These are phyloP conservation scores for Polietes domitor DNA, from an alignment of 2,888 invertebrate genomes.

Conservation along the genomic window DNA sequence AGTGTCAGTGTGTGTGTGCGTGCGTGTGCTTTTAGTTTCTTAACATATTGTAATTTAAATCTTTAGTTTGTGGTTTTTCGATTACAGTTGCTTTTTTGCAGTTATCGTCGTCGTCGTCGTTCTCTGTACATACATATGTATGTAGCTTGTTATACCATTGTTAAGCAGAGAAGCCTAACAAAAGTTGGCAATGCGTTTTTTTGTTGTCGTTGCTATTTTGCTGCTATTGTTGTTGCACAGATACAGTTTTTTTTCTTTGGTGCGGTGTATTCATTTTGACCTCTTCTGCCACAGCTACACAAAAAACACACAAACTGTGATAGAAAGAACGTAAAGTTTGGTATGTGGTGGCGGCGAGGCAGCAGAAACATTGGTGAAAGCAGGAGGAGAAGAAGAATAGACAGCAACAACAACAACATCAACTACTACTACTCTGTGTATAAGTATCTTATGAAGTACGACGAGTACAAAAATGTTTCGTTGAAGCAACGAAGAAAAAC, in stretches of 20 bases:
- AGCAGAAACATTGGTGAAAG: background rate
- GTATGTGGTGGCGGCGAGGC: background rate
- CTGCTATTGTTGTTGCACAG: background rate
- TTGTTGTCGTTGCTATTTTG: background rate
- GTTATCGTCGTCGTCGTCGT: background rate
- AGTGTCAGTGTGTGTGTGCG: background rate
- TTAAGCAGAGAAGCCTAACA: conserved; percentile 59
- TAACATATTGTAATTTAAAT: conserved; percentile 62
- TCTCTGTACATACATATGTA: too few relatives aligned
- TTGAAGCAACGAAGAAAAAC: background rate
- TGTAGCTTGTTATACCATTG: conserved; percentile 27
- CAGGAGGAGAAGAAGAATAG: background rate
- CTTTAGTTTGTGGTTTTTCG: conserved; percentile 62
- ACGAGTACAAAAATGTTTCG: conserved; percentile 13
- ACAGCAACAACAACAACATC: conserved; percentile 4
- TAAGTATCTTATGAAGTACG: conserved; percentile 37
- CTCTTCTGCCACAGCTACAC: background rate
- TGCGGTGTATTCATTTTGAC: background rate
- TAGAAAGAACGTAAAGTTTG: conserved; percentile 10
- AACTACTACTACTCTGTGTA: background rate
- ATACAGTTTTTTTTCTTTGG: conserved; percentile 4
- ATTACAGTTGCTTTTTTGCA: conserved; percentile 20
- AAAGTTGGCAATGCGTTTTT: conserved; percentile 44
- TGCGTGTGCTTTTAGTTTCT: background rate
- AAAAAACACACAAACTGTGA: background rate